These are phyloP conservation scores for Lasius platythorax DNA, from an alignment of 2,888 invertebrate genomes.

Conservation along the genomic window DNA sequence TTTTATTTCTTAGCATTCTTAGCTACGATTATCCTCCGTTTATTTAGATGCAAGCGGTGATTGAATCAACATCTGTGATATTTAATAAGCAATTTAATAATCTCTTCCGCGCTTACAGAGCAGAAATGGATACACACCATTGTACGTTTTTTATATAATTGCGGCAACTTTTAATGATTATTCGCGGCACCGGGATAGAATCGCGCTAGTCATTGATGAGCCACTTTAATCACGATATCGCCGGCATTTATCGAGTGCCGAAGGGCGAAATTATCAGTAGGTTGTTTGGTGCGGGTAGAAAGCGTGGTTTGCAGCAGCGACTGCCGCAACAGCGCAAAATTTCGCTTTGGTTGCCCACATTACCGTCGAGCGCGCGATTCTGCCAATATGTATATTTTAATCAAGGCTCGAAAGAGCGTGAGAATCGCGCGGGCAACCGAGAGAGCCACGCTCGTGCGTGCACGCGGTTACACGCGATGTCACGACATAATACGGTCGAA, in stretches of 20 bases:
- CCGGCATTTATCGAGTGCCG: slow-evolving; percentile 42
- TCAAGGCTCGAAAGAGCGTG: slow-evolving; percentile 52
- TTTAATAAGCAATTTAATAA: not conserved
- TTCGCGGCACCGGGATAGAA: not conserved
- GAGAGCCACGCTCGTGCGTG: slow-evolving; percentile 26
- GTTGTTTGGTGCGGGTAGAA: not conserved
- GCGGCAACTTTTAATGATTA: slow-evolving; percentile 17
- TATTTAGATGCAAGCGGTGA: not conserved
- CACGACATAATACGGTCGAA: slow-evolving; percentile 29
- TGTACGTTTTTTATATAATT: slow-evolving; percentile 7
- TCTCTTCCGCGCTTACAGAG: not conserved
- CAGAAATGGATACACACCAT: not conserved
- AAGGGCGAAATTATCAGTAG: slow-evolving; percentile 43
- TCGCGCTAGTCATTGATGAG: slow-evolving; percentile 30
- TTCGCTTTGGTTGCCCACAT: slow-evolving; percentile 45
- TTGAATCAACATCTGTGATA: not conserved
- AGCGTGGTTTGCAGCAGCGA: slow-evolving; percentile 13
- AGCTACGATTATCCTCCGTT: not conserved
- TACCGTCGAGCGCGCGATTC: slow-evolving; percentile 34
- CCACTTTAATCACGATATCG: slow-evolving; percentile 45
- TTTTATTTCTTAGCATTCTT: not conserved
- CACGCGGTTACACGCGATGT: slow-evolving; percentile 27
- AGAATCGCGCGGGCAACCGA: slow-evolving; percentile 63
- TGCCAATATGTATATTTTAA: slow-evolving; percentile 61
- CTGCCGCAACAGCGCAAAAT: slow-evolving; percentile 41